Evolutionary conservation across 2,888 invertebrate species (phyloP), one percentile per base, ranked within the genome.

Genomic region (Onthophagus sagittarius): DNA sequence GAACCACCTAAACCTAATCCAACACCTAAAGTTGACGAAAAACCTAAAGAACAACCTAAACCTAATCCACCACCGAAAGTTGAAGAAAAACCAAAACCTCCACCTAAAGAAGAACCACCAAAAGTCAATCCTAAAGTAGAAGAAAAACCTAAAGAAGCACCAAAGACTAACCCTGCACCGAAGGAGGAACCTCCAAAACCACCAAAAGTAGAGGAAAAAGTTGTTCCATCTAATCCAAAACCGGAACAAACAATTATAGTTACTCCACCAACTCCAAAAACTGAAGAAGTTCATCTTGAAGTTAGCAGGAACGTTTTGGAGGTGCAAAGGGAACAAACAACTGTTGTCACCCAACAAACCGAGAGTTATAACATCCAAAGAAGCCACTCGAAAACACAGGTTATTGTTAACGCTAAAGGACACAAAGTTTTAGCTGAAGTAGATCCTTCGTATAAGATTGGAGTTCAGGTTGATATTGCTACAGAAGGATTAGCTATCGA

Each of bases 401-500:
- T 71, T 2, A 72, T 69, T 13, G 69, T 73, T 39, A 69, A 67
- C 9, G 67, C 63, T 14, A 71, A 71, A 63, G 75, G 69, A 71
- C 73, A 75, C 9, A 53, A 71, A 39, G 80, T 83, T 75, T 81
- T 82, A 74, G 79, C 82, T 71, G 83, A 81, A 79, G 78, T 80
- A 72, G 80, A 75, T 63, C 65, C 62, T 67, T 62, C 71, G 7
- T 72, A 73, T 71, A 70, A 69, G 15, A 73, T 75, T 62, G 75
- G 73, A n/a, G 71, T 75, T 62, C 75, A 75, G 73, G 73, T 75
- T 71, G 75, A 71, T 53, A 69, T 75, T 15, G 63, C 72, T n/a
- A 71, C 75, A 32, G 67, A 71, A 69, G 75, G 75, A 9, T 62
- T 74, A 63, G 72, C 71, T 23, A 63, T 75, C 39, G 75, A 77